Conservation (phyloP, 2,888 invertebrate genomes). For the Brachyptera putata region DNA sequence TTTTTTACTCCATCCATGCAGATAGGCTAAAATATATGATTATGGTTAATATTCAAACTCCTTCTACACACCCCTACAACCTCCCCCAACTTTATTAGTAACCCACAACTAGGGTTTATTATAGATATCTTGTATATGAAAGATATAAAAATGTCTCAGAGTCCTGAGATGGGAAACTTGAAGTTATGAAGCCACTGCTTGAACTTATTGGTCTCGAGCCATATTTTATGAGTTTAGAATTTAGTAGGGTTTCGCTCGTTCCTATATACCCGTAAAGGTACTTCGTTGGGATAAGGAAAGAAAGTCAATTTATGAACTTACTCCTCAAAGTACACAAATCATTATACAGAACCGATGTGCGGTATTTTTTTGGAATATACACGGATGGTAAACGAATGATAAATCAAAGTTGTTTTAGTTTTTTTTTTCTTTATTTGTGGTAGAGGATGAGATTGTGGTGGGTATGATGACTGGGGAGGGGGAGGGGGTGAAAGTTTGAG, state of each 20-base stretch:
- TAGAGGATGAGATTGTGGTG: not conserved
- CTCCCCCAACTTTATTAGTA: constrained; percentile 5
- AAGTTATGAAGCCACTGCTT: constrained; percentile 19
- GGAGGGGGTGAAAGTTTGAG: not conserved
- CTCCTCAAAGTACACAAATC: constrained; percentile 2
- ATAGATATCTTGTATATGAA: constrained; percentile 20
- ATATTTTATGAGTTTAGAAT: constrained; percentile 21
- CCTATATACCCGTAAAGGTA: not conserved
- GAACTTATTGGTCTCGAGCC: constrained; percentile 18
- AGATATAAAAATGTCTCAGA: constrained; percentile 18
- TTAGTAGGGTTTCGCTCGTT: constrained; percentile 17
- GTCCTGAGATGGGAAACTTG: constrained; percentile 14
- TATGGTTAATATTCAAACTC: constrained; percentile 5
- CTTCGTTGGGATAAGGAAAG: not conserved
- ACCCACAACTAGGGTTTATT: constrained; percentile 11
- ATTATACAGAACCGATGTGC: constrained; percentile 4
- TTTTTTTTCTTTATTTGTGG: not conserved
- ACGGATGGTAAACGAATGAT: constrained; percentile 5
- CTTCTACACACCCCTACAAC: not conserved
- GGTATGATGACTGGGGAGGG: not conserved
- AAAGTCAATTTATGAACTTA: constrained; percentile 16
- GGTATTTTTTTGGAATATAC: not conserved
- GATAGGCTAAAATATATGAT: not conserved
- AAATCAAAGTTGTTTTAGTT: not conserved
- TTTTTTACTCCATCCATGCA: not conserved